A percentile compares a stretch with the other conserved stretches of the same genome.
phyloP scores from a whole-genome alignment of 2,113 vertebrate species.

The Rhineura floridana region DNA sequence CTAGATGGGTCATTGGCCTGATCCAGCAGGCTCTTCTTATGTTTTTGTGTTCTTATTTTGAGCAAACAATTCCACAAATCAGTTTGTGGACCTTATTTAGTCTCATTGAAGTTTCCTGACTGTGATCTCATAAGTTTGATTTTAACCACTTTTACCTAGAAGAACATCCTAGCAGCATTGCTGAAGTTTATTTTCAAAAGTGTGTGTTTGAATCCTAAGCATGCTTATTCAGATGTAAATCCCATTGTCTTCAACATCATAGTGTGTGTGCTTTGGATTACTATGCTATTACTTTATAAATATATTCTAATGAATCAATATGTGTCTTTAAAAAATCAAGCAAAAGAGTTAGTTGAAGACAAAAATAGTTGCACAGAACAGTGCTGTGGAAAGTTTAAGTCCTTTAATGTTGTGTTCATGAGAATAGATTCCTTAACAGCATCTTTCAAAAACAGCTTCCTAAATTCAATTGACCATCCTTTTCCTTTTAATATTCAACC shows the following conservation, averaged over 20 bases:
- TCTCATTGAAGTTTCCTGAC: not conserved
- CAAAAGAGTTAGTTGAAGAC: not conserved
- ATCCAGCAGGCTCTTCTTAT: no score
- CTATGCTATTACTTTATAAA: not conserved
- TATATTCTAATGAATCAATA: not conserved
- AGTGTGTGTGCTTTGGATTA: not conserved
- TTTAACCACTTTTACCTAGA: not conserved
- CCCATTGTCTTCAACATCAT: not conserved
- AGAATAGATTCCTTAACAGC: not conserved
- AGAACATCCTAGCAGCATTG: not conserved
- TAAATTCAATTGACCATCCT: not conserved
- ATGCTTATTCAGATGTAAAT: no score
- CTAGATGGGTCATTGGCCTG: no score
- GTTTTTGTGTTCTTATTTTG: no score
- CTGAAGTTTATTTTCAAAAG: not conserved
- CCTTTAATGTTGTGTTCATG: conserved; percentile 19
- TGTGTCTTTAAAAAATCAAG: not conserved
- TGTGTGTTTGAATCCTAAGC: not conserved
- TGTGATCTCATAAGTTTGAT: not conserved
- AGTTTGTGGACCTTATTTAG: not conserved
- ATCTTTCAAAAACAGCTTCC: conserved; percentile 23
- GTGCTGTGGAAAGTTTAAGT: not conserved
- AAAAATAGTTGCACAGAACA: not conserved
- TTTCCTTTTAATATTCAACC: not conserved
- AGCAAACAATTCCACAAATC: not conserved